Conservation (phyloP, 1,140 invertebrate species). For the Listronotus oregonensis region DNA sequence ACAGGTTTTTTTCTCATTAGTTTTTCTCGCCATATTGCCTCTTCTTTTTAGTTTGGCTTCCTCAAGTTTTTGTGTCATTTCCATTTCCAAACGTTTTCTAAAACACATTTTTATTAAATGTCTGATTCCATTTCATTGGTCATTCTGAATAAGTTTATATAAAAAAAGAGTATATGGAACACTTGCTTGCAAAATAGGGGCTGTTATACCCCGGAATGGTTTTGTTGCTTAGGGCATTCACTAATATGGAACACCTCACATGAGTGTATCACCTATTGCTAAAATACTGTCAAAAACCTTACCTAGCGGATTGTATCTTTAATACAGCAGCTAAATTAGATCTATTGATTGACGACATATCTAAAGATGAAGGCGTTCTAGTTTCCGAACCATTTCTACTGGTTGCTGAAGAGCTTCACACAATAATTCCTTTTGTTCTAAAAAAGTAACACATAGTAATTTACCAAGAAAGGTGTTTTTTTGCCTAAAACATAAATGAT, state of each 20-base stretch:
- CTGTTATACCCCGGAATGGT: too few species aligned
- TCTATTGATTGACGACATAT: constrained; percentile 60
- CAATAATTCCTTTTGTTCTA: constrained; percentile 33
- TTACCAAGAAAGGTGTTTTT: too few species aligned
- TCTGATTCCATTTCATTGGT: too few species aligned
- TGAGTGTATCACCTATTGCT: too few species aligned
- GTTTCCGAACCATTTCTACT: constrained; percentile 48
- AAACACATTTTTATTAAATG: constrained; percentile 25
- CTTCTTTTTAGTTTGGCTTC: constrained; percentile 64
- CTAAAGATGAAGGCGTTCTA: constrained; percentile 57
- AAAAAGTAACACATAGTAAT: constrained; percentile 11
- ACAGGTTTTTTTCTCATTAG: constrained; percentile 67
- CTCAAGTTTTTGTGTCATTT: constrained; percentile 63
- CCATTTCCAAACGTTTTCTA: constrained; percentile 67
- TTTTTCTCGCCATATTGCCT: constrained; percentile 63
- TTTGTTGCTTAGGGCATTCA: too few species aligned
- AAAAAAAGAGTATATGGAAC: too few species aligned
- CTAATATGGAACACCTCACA: too few species aligned
- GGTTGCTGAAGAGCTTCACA: constrained; percentile 44
- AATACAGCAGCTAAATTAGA: constrained; percentile 73
- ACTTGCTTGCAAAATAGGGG: too few species aligned
- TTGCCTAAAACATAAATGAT: constrained; percentile 4
- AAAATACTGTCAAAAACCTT: neutral
- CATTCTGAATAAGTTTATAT: too few species aligned
- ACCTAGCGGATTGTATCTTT: constrained; percentile 68